Percentiles rank a stretch among this genome's conserved stretches.
Conservation (phyloP, 2,888 invertebrate genomes). For the Itoplectis maculator region DNA sequence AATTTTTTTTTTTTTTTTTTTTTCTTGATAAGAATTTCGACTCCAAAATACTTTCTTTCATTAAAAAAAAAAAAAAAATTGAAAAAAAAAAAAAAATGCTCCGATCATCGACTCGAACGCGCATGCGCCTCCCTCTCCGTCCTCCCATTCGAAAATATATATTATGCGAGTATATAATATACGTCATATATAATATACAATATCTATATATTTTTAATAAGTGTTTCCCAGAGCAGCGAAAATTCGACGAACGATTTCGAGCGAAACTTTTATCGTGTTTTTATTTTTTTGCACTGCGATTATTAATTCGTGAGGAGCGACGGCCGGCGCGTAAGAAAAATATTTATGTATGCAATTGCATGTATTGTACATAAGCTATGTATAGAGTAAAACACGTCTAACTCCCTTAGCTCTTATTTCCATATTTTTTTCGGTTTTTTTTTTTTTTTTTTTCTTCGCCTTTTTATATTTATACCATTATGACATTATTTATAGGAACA, state of each 20-base stretch:
- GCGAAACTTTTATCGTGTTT: slow-evolving; percentile 27
- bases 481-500: slow-evolving; percentile 69
- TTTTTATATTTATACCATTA: slow-evolving; percentile 64
- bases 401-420: slow-evolving; percentile 54
- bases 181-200: slow-evolving; percentile 56
- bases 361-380: slow-evolving; percentile 67
- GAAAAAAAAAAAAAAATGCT: too few relatives aligned
- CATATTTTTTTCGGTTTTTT: not conserved
- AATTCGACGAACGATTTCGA: slow-evolving; percentile 48
- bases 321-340: slow-evolving; percentile 70
- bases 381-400: slow-evolving; percentile 65
- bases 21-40: too few relatives aligned
- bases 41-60: too few relatives aligned
- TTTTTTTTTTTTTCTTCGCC: too few relatives aligned
- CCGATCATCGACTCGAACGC: slow-evolving; percentile 43
- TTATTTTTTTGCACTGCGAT: slow-evolving; percentile 18
- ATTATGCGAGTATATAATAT: slow-evolving; percentile 66
- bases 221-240: slow-evolving; percentile 32
- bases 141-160: slow-evolving; percentile 70
- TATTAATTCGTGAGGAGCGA: slow-evolving; percentile 64
- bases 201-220: slow-evolving; percentile 54
- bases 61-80: too few relatives aligned
- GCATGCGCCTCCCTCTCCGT: slow-evolving; percentile 14
- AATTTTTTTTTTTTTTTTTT: slow-evolving; percentile 19
- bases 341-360: slow-evolving; percentile 66